Percentiles rank a stretch among this genome's conserved stretches.
These are phyloP conservation scores for Numida meleagris DNA, from an alignment of 2,113 vertebrate genomes.

Conservation along the genomic window DNA sequence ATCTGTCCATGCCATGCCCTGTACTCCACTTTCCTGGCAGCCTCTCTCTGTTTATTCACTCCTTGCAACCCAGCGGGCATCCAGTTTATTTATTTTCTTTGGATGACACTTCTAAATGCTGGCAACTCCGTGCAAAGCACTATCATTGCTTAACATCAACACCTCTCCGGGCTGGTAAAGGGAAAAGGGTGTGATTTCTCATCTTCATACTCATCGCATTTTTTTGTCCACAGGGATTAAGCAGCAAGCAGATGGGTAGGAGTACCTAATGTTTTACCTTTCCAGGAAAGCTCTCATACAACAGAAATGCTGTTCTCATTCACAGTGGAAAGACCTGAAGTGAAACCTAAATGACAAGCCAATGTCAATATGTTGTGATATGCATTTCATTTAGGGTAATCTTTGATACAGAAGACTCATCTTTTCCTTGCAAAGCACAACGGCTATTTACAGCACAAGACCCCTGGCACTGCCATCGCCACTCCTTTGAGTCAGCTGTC, in stretches of 20 bases:
- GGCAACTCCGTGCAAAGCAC: neutral
- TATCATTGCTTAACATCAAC: neutral
- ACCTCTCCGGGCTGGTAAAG: neutral
- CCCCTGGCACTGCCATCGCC: neutral
- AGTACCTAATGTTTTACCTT: neutral
- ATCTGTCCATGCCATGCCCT: neutral
- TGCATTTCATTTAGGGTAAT: neutral
- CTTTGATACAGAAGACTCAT: neutral
- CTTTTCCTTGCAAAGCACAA: neutral
- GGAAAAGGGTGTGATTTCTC: neutral
- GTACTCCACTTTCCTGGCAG: neutral
- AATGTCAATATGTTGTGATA: neutral
- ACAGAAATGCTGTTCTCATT: neutral
- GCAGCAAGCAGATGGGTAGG: neutral
- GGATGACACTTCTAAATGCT: neutral
- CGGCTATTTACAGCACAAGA: neutral
- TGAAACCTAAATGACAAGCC: neutral
- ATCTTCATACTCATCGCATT: neutral
- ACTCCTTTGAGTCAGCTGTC: neutral
- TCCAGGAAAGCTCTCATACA: neutral
- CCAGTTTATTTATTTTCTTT: neutral
- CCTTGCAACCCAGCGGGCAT: neutral
- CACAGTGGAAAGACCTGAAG: neutral
- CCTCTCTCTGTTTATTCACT: neutral
- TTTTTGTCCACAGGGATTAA: neutral